Evolutionary conservation across 2,113 vertebrate species (phyloP).

Genomic region (Pelecanoides urinatrix): DNA sequence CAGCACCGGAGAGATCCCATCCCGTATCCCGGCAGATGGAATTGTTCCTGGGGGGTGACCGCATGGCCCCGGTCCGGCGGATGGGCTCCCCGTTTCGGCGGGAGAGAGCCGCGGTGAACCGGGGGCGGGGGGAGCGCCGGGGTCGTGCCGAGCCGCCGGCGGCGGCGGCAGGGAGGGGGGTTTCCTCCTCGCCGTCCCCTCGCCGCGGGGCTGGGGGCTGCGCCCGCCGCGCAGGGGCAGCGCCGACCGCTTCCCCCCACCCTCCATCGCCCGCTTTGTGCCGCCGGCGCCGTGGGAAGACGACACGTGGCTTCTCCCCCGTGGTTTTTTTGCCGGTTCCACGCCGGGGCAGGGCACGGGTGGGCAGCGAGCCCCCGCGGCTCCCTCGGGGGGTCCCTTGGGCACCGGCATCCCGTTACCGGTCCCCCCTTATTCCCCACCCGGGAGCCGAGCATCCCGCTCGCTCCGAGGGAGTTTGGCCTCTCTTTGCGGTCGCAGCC

Average conservation of each 20-base stretch:
- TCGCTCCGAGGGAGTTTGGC: neutral
- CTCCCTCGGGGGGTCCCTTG: neutral
- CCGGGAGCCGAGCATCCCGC: too few species aligned
- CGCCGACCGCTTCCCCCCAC: neutral
- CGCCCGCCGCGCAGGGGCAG: neutral
- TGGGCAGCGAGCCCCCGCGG: neutral
- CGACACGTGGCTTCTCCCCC: neutral
- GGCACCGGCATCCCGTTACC: accelerated
- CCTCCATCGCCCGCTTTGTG: neutral
- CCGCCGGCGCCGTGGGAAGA: neutral
- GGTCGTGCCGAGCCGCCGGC: neutral
- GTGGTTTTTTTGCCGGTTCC: neutral
- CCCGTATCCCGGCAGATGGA: neutral
- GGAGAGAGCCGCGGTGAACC: neutral
- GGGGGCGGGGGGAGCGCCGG: neutral
- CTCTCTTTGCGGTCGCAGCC: neutral
- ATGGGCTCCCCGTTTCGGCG: neutral
- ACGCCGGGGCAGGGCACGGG: neutral
- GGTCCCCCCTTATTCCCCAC: neutral
- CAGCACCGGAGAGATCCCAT: neutral
- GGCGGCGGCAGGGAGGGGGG: neutral
- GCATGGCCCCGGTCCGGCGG: neutral
- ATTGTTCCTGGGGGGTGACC: neutral
- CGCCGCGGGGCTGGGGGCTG: neutral
- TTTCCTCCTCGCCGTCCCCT: too few species aligned